Evolutionary conservation across 2,113 vertebrate genomes (phyloP), one percentile per base, ranked within the genome.

Genomic region (Columbina picui): DNA sequence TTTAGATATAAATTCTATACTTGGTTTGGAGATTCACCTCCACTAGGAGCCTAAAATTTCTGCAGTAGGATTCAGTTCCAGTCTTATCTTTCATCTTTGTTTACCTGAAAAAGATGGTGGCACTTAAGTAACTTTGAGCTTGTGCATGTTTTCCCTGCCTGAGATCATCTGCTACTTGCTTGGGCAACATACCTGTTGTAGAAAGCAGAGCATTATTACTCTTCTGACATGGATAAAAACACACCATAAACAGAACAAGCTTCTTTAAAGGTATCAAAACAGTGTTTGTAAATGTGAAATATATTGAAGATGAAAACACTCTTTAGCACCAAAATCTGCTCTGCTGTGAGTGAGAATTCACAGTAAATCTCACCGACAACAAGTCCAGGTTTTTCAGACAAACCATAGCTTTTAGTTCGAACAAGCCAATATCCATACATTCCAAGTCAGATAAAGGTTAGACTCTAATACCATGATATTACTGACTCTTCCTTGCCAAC

Each of bases 81-180:
- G 49, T 61, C 17, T 10, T 68, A 63, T 52, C 13, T 80, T 45
- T 78, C 52, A 45, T 69, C 77, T 91, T 61, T 74, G 63, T 89
- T 90, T 97, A 98, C 99, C 98, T 99, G 97, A 99, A 99, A 98
- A 99, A 99, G 85, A 99, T 95, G 3, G 98, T 99, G 18, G 97
- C 97, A 79, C 98, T 99, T 93, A 98, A 94, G 27, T 98, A 99
- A 93, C 98, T 99, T 94, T 98, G 98, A 91, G 98, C 98, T 97
- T 98, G 96, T 34, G 95, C 86, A 1, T 89, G 97, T 90, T 98
- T 98, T 9, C 98, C 98, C 92, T 99, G 98, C 60, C 98, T 98
- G 53, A 99, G 97, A 71, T 99, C 98, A 85, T 99, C 98, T 49
- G 98, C 98, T 61, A 99, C 98, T 94, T 99, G 98, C 86, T 97